Evolutionary conservation across 2,797 vertebrate genomes (phyloP), one percentile per base, ranked within the genome.

Genomic region (Pteronotus mesoamericanus): DNA sequence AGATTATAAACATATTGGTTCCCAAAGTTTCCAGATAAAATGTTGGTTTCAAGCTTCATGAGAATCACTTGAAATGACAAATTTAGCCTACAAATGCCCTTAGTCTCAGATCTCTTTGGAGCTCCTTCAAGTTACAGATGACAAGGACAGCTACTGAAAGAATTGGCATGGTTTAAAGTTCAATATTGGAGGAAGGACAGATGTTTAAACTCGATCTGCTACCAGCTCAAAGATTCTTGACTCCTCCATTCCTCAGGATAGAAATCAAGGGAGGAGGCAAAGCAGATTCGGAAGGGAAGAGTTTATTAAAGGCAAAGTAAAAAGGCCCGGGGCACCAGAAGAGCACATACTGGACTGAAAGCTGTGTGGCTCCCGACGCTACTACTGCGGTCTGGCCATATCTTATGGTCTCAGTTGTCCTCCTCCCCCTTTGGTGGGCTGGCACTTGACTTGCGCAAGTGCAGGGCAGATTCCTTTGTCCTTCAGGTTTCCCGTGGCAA

Each of bases 1-100:
- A n/a, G 34, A 46, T 94, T 78, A 85, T 94, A 69, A 87, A 97
- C 86, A 93, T 80, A 93, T 51, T 32, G 21, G 68, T 84, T 91
- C 37, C 37, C 79, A 68, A 86, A 14, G 21, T 66, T 95, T 86
- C 42, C 53, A 95, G 29, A 61, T 59, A 91, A 85, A 86, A 71
- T 6, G 68, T 89, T 37, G 5, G 21, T 75, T 83, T 92, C 75
- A 82, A 94, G 44, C 6, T 59, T 94, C 59, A 29, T 9, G 64
- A 59, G 53, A 82, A 92, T 80, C 37, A 82, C 79, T 24, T 21
- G 51, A 72, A 51, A 32, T 75, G 48, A 80, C 32, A 94, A 68
- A 71, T 72, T 78, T 34, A 95, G 32, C 66, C 66, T 89, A 72
- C 5, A 68, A 48, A 5, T 94, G 1, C 21, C 44, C 26, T 75